These are phyloP conservation scores for Omphaloscelis lunosa DNA, from an alignment of 2,888 invertebrate species.

Conservation along the genomic window DNA sequence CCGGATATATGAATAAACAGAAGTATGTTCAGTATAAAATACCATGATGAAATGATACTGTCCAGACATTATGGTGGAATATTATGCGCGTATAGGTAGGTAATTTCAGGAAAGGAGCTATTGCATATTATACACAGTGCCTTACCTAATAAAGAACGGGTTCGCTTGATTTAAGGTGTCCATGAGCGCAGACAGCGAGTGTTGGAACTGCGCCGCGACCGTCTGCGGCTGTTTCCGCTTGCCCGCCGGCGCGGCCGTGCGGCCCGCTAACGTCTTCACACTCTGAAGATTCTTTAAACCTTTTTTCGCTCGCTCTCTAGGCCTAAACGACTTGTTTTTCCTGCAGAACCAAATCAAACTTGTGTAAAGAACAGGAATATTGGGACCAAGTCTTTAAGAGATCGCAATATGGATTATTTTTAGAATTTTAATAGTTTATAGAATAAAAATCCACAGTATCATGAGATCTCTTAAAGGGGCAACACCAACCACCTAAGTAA, in stretches of 20 bases:
- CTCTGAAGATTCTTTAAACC: constrained; percentile 97
- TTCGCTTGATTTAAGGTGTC: constrained; percentile 96
- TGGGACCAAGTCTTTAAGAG: constrained; percentile 50
- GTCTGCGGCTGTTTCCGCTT: constrained; percentile 97
- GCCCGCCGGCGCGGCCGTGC: constrained; percentile 91
- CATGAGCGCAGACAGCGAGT: constrained; percentile 97
- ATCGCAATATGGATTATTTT: constrained; percentile 43
- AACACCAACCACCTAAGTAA: constrained; percentile 68
- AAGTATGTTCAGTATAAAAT: neutral
- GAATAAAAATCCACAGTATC: constrained; percentile 35
- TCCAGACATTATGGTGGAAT: neutral
- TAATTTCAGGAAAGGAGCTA: neutral
- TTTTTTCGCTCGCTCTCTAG: constrained; percentile 96
- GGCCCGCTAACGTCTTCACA: constrained; percentile 96
- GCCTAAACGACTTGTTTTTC: constrained; percentile 98
- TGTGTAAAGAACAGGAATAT: constrained; percentile 30
- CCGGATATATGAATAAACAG: neutral
- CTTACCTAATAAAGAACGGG: constrained; percentile 90
- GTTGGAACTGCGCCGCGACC: constrained; percentile 98
- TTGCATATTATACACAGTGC: neutral
- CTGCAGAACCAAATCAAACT: constrained; percentile 85
- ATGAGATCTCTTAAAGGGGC: constrained; percentile 65
- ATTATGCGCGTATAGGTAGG: neutral
- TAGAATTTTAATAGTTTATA: neutral
- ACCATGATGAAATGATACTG: neutral